Conservation (phyloP, 2,113 vertebrate genomes). For the Propithecus coquereli region DNA sequence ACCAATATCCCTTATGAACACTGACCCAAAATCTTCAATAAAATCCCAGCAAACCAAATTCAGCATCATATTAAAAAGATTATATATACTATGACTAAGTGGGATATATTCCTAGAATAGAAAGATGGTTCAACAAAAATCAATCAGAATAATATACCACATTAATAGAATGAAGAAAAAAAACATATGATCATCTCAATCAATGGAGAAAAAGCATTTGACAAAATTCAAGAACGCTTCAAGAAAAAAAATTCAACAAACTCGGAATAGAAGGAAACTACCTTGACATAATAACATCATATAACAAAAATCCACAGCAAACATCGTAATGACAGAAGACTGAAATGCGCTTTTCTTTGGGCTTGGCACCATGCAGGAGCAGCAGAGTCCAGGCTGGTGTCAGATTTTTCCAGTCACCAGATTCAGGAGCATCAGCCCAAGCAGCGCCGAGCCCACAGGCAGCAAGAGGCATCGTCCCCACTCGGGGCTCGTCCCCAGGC, state of each 20-base stretch:
- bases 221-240: too few relatives aligned
- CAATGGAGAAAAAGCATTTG: not conserved
- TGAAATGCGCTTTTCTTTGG: too few relatives aligned
- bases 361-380: slow-evolving; percentile 63
- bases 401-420: slow-evolving; percentile 84
- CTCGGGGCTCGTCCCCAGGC: not conserved
- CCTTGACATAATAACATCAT: too few relatives aligned
- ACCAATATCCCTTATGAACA: too few relatives aligned
- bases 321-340: too few relatives aligned
- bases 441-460: slow-evolving; percentile 73
- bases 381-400: slow-evolving; percentile 77
- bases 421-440: slow-evolving; percentile 83
- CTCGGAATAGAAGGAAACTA: too few relatives aligned
- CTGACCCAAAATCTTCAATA: too few relatives aligned
- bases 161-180: not conserved
- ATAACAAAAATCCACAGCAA: too few relatives aligned
- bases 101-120: not conserved
- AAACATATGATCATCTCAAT: not conserved
- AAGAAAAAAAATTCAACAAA: too few relatives aligned
- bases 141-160: not conserved
- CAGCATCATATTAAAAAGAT: not conserved
- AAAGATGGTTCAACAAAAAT: not conserved
- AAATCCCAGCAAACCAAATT: not conserved
- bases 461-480: too few relatives aligned
- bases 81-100: not conserved